Evolutionary conservation across 1,140 invertebrate species (phyloP).

Genomic region (Sitobion miscanthi): DNA sequence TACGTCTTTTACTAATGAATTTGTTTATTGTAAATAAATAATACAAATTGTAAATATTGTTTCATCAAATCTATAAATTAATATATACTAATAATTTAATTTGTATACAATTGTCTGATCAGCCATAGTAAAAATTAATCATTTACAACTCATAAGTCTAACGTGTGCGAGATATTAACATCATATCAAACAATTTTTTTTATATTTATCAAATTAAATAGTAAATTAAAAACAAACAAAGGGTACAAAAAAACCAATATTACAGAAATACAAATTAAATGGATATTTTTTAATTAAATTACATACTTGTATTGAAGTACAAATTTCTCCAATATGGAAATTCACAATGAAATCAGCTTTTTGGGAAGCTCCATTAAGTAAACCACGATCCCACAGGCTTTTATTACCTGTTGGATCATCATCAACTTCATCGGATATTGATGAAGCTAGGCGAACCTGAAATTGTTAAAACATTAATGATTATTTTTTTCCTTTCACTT

Average conservation of each 20-base stretch:
- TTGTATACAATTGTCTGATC: background rate
- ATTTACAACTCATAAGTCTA: constrained; percentile 21
- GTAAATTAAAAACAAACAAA: background rate
- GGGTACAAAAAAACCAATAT: background rate
- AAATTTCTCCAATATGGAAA: constrained; percentile 96
- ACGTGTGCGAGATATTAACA: constrained; percentile 61
- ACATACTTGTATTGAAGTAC: constrained; percentile 76
- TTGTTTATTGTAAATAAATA: background rate
- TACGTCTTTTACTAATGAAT: too few relatives aligned
- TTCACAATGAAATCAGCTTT: constrained; percentile 92
- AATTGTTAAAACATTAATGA: constrained; percentile 57
- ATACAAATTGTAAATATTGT: background rate
- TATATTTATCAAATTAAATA: background rate
- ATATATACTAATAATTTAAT: constrained; percentile 56
- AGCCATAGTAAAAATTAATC: background rate
- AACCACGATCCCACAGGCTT: constrained; percentile 96
- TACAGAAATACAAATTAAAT: background rate
- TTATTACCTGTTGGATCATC: constrained; percentile 99
- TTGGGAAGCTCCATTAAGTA: constrained; percentile 96
- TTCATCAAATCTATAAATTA: too few relatives aligned
- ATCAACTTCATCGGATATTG: constrained; percentile 95
- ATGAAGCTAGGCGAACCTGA: constrained; percentile 81
- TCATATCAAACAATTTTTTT: constrained; percentile 10
- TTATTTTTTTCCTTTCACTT: background rate
- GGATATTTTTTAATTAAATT: background rate